These are phyloP conservation scores for Patella depressa DNA, from an alignment of 2,888 invertebrate genomes.

Conservation along the genomic window DNA sequence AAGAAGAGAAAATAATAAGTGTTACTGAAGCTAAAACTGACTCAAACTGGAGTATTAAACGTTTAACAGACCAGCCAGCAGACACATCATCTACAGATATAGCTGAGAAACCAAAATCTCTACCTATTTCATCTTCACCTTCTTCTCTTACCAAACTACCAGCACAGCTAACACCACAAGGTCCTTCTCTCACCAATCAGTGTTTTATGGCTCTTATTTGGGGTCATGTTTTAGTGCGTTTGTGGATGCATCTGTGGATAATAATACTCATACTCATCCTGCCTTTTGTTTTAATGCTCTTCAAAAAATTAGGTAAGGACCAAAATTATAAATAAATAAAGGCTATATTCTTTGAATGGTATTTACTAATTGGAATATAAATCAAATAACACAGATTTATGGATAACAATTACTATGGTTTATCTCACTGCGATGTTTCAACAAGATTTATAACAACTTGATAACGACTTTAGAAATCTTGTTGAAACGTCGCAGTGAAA, in stretches of 20 bases:
- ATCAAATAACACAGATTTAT: no score
- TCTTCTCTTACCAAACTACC: conserved; percentile 19
- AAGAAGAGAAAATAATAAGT: no score
- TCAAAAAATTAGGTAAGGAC: conserved; percentile 73
- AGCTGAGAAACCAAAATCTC: conserved; percentile 8
- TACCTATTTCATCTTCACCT: conserved; percentile 66
- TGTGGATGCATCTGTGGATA: conserved; percentile 90
- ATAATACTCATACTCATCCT: conserved; percentile 81
- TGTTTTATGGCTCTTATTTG: conserved; percentile 77
- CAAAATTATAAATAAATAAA: conserved; percentile 37
- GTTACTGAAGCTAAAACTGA: no score
- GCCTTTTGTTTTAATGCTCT: conserved; percentile 80
- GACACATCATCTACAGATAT: no score
- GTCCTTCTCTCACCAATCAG: conserved; percentile 61
- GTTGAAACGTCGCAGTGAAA: no score
- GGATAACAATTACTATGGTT: no score
- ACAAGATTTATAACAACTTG: no score
- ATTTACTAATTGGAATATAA: no score
- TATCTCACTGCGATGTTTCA: no score
- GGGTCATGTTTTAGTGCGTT: conserved; percentile 85
- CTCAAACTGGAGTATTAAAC: no score
- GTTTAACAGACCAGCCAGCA: no score
- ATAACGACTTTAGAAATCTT: no score
- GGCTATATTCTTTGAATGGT: conserved; percentile 17
- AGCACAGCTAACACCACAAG: conserved; percentile 17